These are phyloP conservation scores for Clarias fuscus DNA, from an alignment of 2,797 vertebrate genomes.

Conservation along the genomic window DNA sequence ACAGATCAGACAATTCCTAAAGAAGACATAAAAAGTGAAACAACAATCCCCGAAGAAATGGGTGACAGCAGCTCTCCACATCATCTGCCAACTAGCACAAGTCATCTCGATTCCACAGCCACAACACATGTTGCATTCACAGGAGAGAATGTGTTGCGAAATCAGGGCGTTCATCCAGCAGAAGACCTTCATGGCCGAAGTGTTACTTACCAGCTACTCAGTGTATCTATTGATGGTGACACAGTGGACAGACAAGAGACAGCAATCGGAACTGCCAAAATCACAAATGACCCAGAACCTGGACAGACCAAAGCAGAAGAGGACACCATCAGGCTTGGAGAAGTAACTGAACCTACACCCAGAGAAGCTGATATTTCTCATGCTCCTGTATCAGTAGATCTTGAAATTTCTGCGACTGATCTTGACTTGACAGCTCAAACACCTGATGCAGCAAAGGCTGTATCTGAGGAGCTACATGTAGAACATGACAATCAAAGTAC, in stretches of 20 bases:
- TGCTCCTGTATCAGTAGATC: too few relatives aligned
- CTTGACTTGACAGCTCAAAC: too few relatives aligned
- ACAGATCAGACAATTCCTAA: background rate
- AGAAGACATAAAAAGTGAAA: background rate
- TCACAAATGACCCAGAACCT: too few relatives aligned
- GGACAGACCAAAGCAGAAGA: too few relatives aligned
- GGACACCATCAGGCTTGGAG: too few relatives aligned
- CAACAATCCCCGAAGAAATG: background rate
- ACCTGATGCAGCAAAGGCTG: too few relatives aligned
- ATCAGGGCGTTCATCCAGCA: background rate
- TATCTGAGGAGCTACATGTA: too few relatives aligned
- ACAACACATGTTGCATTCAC: background rate
- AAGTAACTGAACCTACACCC: background rate
- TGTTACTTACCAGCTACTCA: background rate
- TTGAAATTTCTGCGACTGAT: too few relatives aligned
- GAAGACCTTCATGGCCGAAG: background rate
- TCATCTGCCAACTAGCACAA: background rate
- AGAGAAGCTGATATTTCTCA: background rate
- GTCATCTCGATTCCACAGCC: conserved; percentile 9
- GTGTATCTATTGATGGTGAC: background rate
- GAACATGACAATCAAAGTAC: too few relatives aligned
- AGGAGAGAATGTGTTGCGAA: background rate
- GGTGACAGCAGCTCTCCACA: too few relatives aligned
- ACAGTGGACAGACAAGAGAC: background rate
- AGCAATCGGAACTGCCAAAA: background rate